Evolutionary conservation across 2,888 invertebrate species (phyloP), one percentile per base, ranked within the genome.

Genomic region (Polyommatus iphigenia): DNA sequence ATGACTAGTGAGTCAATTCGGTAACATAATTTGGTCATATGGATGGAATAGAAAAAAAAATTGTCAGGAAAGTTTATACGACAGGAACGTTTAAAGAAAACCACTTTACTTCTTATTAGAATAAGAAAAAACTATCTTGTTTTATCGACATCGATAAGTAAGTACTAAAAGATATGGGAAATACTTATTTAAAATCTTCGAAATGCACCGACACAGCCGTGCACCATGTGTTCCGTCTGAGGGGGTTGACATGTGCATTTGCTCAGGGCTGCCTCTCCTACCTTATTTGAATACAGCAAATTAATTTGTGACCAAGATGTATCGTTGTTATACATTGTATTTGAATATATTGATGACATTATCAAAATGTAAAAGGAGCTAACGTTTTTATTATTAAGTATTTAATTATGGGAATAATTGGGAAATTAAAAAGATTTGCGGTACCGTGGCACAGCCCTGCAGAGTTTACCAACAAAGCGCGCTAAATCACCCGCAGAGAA

Each of bases 401-500:
- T 32, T 32, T 32, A 32, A 32, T 3, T 32, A 32, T 32, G 32
- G 32, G 32, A 32, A 32, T 32, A 32, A 32, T 32, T 32, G 32
- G 32, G 18, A 54, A 50, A 50, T 50, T 0, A 50, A 4, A 15
- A 15, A 50, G 15, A 50, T 15, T 15, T 50, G 15, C 36, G 41
- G 72, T 15, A 71, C 77, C 41, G 72, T 41, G 84, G 83, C 85
- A 79, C 86, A 91, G 78, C 91, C 91, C 90, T 91, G 84, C 59
- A 80, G 79, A 82, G 83, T 85, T 83, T 81, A 85, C 84, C 83
- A 86, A 88, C 89, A 89, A 89, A 87, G 86, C 85, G 82, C 85
- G 88, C 85, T 88, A 90, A 91, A 91, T 92, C 91, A 92, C 91
- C 91, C 91, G 90, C 91, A 87, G 88, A 91, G 91, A 84, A 81